Percentiles rank a stretch among this genome's conserved stretches.
Conservation (phyloP, 2,797 vertebrate genomes). For the Cynopterus sphinx region DNA sequence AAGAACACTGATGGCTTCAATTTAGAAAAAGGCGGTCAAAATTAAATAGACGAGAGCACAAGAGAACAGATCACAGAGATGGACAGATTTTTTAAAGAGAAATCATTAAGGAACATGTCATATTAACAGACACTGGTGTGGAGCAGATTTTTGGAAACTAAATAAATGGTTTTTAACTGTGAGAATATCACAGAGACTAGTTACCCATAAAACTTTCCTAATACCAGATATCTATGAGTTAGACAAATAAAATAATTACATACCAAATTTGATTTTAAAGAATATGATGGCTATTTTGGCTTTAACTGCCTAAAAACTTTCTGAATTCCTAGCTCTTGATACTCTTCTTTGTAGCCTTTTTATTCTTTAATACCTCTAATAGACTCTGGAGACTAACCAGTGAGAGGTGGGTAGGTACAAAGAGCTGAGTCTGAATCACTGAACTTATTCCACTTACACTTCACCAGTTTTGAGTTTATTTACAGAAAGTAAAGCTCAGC, state of each 20-base stretch:
- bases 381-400: not conserved
- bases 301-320: not conserved
- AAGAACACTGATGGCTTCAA: slow-evolving; percentile 55
- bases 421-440: not conserved
- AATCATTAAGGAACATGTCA: slow-evolving; percentile 54
- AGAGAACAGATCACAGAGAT: slow-evolving; percentile 47
- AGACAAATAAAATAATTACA: slow-evolving; percentile 41
- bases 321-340: not conserved
- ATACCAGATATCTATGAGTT: not conserved
- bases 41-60: slow-evolving; percentile 62
- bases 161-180: slow-evolving; percentile 39
- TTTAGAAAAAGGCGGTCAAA: slow-evolving; percentile 60
- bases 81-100: slow-evolving; percentile 65
- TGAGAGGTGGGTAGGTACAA: not conserved
- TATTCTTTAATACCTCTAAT: not conserved
- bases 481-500: not conserved
- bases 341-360: not conserved
- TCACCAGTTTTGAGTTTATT: not conserved
- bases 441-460: not conserved
- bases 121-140: slow-evolving; percentile 56
- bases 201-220: slow-evolving; percentile 6
- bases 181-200: slow-evolving; percentile 21
- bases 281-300: not conserved
- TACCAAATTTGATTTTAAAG: slow-evolving; percentile 37
- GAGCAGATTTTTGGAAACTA: slow-evolving; percentile 27